Conservation (phyloP, 2,797 vertebrate species). For the Nyctibius grandis region DNA sequence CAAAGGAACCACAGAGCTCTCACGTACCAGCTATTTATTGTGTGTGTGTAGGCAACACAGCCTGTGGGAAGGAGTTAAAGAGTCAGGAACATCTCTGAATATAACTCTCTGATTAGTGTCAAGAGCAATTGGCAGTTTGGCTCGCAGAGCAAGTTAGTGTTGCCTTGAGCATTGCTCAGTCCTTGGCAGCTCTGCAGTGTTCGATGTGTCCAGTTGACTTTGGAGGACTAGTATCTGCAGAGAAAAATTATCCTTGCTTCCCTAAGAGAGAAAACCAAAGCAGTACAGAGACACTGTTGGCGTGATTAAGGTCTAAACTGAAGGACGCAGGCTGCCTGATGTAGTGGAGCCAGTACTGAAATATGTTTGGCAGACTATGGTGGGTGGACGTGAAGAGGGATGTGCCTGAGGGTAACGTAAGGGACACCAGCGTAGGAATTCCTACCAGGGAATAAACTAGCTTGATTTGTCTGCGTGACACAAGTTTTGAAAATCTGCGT, state of each 20-base stretch:
- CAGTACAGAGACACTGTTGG: not conserved
- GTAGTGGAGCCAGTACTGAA: not conserved
- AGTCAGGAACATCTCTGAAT: not conserved
- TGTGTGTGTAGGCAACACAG: not conserved
- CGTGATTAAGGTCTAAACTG: not conserved
- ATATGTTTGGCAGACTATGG: rapidly evolving
- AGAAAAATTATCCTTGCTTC: not conserved
- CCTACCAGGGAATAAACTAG: not conserved
- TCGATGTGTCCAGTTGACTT: not conserved
- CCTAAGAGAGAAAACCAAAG: not conserved
- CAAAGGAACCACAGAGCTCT: not conserved
- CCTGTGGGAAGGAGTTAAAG: not conserved
- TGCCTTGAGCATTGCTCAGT: not conserved
- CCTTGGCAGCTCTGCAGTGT: not conserved
- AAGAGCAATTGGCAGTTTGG: not conserved
- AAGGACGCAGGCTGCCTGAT: not conserved
- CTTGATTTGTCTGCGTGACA: not conserved
- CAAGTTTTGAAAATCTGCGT: rapidly evolving
- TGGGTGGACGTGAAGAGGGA: not conserved
- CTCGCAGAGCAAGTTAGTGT: not conserved
- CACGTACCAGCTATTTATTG: not conserved
- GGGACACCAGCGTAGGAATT: rapidly evolving
- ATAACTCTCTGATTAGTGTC: not conserved
- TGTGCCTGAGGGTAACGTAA: not conserved
- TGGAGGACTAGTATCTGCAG: not conserved